These are phyloP conservation scores for Trichopoda pennipes DNA, from an alignment of 2,888 invertebrate species.

Conservation along the genomic window DNA sequence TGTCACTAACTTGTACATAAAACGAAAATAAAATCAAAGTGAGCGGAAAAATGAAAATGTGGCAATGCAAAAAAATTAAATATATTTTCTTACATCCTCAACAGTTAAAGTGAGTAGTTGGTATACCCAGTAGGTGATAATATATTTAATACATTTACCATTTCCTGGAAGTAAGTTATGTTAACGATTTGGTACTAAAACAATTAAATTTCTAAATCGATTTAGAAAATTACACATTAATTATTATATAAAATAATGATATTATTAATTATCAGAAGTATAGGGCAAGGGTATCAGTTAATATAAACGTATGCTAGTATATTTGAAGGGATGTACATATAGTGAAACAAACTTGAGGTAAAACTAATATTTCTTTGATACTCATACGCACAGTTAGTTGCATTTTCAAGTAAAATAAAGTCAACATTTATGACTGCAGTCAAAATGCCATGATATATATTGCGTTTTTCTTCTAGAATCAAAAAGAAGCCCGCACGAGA, in stretches of 20 bases:
- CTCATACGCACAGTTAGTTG: constrained; percentile 65
- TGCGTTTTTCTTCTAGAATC: constrained; percentile 13
- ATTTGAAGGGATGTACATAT: neutral
- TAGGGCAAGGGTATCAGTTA: neutral
- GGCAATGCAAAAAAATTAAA: neutral
- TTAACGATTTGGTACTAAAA: no score
- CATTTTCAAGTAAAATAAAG: constrained; percentile 60
- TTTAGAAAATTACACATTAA: no score
- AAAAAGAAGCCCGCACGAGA: neutral
- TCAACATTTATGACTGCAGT: constrained; percentile 66
- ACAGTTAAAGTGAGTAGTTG: no score
- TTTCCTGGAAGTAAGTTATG: no score
- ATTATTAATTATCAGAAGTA: neutral
- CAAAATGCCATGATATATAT: constrained; percentile 62
- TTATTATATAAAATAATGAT: no score
- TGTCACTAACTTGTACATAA: constrained; percentile 18
- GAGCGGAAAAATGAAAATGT: neutral
- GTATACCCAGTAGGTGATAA: no score
- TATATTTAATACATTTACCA: no score
- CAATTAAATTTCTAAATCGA: no score
- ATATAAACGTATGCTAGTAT: neutral
- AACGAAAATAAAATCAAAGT: constrained; percentile 24
- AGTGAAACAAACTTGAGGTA: constrained; percentile 39
- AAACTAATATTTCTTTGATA: constrained; percentile 44
- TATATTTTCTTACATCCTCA: neutral